Evolutionary conservation across 1,140 invertebrate species (phyloP).

Genomic region (Macrotrachela quadricornifera): DNA sequence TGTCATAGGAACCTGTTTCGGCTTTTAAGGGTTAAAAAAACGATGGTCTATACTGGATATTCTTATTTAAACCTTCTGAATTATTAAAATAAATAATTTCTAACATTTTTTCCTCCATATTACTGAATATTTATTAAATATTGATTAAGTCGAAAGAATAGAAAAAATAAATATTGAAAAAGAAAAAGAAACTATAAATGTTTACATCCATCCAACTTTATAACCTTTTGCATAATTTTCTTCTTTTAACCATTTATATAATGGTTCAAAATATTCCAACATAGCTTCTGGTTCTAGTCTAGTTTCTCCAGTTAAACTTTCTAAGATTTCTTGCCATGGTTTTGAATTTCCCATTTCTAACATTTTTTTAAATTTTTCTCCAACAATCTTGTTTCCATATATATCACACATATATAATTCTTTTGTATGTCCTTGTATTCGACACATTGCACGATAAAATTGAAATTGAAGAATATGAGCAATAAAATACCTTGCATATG

Average conservation of each 20-base stretch:
- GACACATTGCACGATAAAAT: constrained; percentile 57
- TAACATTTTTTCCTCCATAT: too few relatives aligned
- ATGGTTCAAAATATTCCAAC: constrained; percentile 57
- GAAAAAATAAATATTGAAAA: too few relatives aligned
- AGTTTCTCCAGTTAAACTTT: constrained; percentile 46
- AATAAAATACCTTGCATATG: constrained; percentile 53
- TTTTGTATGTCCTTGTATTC: constrained; percentile 46
- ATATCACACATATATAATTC: constrained; percentile 72
- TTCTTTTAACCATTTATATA: constrained; percentile 50
- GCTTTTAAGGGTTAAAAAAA: too few relatives aligned
- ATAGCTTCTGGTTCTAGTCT: constrained; percentile 51
- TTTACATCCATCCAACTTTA: too few relatives aligned
- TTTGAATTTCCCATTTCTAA: constrained; percentile 42
- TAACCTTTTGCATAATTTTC: constrained; percentile 35
- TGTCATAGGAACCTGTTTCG: too few relatives aligned
- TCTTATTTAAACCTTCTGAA: too few relatives aligned
- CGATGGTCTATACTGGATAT: too few relatives aligned
- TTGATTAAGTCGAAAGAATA: too few relatives aligned
- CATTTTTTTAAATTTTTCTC: constrained; percentile 21
- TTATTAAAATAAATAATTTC: too few relatives aligned
- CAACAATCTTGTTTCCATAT: constrained; percentile 51
- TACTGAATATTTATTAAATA: too few relatives aligned
- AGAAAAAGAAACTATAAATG: too few relatives aligned
- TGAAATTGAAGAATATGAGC: constrained; percentile 73
- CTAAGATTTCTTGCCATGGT: constrained; percentile 51